phyloP scores from a whole-genome alignment of 2,113 vertebrate genomes.

The Pelmatolapia mariae region DNA sequence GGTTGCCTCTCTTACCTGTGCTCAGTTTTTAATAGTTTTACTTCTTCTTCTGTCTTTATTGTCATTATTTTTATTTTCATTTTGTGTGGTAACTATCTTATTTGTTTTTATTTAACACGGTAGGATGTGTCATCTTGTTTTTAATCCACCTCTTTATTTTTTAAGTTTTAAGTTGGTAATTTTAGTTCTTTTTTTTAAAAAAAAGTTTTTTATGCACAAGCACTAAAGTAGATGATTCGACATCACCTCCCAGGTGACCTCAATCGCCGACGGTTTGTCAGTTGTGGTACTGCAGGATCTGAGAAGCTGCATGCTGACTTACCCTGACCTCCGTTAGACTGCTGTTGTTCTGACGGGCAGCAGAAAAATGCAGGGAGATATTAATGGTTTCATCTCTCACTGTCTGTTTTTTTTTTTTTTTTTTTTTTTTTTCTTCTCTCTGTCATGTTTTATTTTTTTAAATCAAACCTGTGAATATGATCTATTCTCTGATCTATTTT shows the following conservation, averaged over 20 bases:
- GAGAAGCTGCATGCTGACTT: background rate
- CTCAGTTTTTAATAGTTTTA: conserved; percentile 42
- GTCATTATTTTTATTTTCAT: conserved; percentile 11
- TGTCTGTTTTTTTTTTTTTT: background rate
- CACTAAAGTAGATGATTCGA: conserved; percentile 56
- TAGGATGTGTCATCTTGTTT: conserved; percentile 26
- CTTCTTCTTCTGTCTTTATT: conserved; percentile 26
- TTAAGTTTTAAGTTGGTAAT: conserved; percentile 14
- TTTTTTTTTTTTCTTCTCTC: background rate
- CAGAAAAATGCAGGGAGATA: conserved; percentile 25
- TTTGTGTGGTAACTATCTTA: conserved; percentile 16
- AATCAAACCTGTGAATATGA: conserved; percentile 73
- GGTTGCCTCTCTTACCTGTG: conserved; percentile 49
- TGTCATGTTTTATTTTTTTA: conserved; percentile 38
- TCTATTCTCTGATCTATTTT: conserved; percentile 63
- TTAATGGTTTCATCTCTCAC: conserved; percentile 26
- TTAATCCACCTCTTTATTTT: conserved; percentile 18
- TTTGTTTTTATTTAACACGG: conserved; percentile 49
- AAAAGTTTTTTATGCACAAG: conserved; percentile 63
- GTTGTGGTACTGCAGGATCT: background rate
- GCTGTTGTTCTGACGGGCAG: conserved; percentile 9
- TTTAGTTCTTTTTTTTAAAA: conserved; percentile 1
- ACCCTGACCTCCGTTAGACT: background rate
- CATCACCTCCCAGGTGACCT: conserved; percentile 29
- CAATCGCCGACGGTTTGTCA: conserved; percentile 4